Evolutionary conservation across 1,140 invertebrate genomes (phyloP), one percentile per base, ranked within the genome.

Genomic region (Heliconius hermathena): DNA sequence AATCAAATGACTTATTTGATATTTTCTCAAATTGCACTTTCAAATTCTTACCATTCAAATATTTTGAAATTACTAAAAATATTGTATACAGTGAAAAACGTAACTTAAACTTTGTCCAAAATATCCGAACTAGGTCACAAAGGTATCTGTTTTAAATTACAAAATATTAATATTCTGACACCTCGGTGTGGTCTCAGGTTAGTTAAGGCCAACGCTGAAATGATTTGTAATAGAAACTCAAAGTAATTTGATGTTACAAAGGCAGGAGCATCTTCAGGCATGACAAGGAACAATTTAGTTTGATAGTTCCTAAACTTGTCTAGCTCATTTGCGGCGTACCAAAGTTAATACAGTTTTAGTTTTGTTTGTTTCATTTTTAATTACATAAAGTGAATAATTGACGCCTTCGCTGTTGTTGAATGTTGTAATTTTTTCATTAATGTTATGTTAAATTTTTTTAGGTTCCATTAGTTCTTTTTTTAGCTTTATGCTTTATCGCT

Each of bases 301-400:
- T 80, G 83, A 85, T 87, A 83, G 83, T 88, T 87, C 78, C 81
- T 83, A 80, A 85, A 85, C 73, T 87, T 83, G 76, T 79, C 85
- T 73, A 82, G 80, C 83, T 85, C 81, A 86, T 88, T 88, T 85
- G 81, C 77, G 83, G 79, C 71, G 70, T 66, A 54, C 81, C 80
- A 79, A 77, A 78, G 79, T 82, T 85, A 88, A 88, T 88, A 57
- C 71, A 82, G 74, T 82, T 85, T 87, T 83, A 87, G 84, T 73
- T 76, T 52, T 78, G 13, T 33, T 73, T 71, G 36, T 57, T 52
- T 77, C 2, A 33, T 75, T 80, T 36, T 74, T 29, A 49, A 41
- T 66, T 66, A 16, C 5, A 60, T 22, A 3, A 60, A 60, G 54
- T 11, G 0, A 11, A 60, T 60, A 9, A 46, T 16, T 60, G n/a